Evolutionary conservation across 2,888 invertebrate genomes (phyloP), one percentile per base, ranked within the genome.

Genomic region (Panzeria rudis): DNA sequence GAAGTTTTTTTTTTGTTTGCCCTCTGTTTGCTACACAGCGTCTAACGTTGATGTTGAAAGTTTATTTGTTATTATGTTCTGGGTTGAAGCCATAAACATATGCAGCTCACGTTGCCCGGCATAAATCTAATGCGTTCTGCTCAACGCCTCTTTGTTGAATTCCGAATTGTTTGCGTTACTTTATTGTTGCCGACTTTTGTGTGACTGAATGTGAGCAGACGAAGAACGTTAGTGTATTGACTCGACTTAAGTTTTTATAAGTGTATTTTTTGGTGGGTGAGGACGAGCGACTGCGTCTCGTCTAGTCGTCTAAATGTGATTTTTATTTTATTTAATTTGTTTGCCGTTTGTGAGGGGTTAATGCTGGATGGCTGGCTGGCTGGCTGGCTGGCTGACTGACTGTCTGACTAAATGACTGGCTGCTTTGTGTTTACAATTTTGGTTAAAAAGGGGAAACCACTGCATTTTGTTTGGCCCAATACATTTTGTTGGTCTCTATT

Each of bases 41-140:
- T 84, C 66, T 80, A 73, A 73, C 56, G 77, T 66, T 62, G 32
- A 54, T 66, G 56, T 20, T 59, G 38, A 72, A 64, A 80, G 64
- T 50, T 44, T 80, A 44, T 66, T 44, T 69, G 15, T 35, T 73
- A n/a, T 41, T 64, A 20, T 61, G 68, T 68, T 62, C 41, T 72
- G 71, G 25, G 38, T 71, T 59, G 72, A 72, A 88, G 87, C 89
- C 88, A 89, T 91, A 91, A 91, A 90, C 90, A 91, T 91, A 91
- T 91, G 91, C 91, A 91, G 88, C 91, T 91, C 91, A 91, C 91
- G 91, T 91, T 89, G 89, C 88, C 88, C 87, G 89, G 89, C 90
- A 90, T 90, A 91, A 91, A 91, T 91, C 91, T 91, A 91, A 91
- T 91, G 91, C 89, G 88, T 88, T 88, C 83, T 86, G 83, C 87